Conservation (phyloP, 2,888 invertebrate genomes). For the Mycogona germanica region DNA sequence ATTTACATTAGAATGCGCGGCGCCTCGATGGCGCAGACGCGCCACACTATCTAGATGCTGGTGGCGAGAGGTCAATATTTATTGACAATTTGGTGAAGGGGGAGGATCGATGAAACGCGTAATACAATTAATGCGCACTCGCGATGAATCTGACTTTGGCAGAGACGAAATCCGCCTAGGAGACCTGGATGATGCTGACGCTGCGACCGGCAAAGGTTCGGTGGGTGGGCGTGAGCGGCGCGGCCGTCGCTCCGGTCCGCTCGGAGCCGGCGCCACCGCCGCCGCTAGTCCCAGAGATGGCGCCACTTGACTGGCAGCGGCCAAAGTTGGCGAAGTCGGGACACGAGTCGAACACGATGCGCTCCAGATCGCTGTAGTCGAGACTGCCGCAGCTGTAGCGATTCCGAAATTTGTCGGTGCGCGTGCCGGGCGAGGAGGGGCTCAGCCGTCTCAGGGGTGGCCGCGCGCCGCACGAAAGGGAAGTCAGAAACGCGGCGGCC, state of each 20-base stretch:
- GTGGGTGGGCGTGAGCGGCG: constrained; percentile 9
- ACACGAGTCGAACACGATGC: constrained; percentile 16
- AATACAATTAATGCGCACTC: no score
- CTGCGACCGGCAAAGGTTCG: constrained; percentile 10
- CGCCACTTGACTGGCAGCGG: constrained; percentile 10
- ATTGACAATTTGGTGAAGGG: no score
- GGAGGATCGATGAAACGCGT: no score
- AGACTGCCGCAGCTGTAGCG: constrained; percentile 25
- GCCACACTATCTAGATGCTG: no score
- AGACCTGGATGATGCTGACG: constrained; percentile 11
- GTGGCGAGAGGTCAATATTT: no score
- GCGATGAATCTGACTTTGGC: no score
- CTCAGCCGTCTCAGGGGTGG: constrained; percentile 1
- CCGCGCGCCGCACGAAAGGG: no score
- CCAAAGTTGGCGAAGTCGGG: constrained; percentile 17
- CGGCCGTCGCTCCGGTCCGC: no score
- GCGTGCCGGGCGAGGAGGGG: neutral
- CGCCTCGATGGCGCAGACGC: no score
- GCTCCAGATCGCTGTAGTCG: constrained; percentile 20
- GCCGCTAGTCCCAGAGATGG: neutral
- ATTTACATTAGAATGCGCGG: no score
- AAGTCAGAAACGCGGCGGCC: neutral
- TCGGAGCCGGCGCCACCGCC: neutral
- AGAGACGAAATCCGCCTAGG: no score
- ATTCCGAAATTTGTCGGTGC: constrained; percentile 16